These are phyloP conservation scores for Buphagus erythrorhynchus DNA, from an alignment of 2,797 vertebrate species.

Conservation along the genomic window DNA sequence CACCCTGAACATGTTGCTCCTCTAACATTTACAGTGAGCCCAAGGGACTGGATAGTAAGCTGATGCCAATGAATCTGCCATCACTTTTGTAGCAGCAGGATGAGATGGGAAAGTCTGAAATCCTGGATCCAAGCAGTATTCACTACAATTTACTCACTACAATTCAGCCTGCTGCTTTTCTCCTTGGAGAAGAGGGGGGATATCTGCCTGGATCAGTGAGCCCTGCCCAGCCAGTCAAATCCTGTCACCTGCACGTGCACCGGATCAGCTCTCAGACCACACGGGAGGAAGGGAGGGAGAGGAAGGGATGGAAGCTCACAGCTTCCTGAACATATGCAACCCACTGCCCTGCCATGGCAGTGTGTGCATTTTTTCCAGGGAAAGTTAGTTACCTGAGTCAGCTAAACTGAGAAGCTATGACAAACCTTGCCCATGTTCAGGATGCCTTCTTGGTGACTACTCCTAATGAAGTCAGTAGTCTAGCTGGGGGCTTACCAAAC, in stretches of 20 bases:
- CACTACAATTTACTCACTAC: not conserved
- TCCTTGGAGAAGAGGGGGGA: not conserved
- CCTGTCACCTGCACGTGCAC: not conserved
- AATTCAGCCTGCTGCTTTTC: not conserved
- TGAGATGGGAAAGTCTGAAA: not conserved
- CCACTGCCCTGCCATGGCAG: not conserved
- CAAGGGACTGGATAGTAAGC: not conserved
- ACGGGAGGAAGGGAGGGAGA: slow-evolving; percentile 50
- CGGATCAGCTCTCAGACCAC: not conserved
- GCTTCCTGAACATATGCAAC: not conserved
- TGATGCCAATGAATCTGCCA: not conserved
- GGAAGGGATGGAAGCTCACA: slow-evolving; percentile 49
- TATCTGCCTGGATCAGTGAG: not conserved
- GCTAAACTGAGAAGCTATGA: not conserved
- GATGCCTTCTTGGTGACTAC: not conserved
- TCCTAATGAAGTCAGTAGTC: not conserved
- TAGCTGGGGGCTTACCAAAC: not conserved
- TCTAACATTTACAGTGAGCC: not conserved
- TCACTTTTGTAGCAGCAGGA: not conserved
- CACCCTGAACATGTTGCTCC: not conserved
- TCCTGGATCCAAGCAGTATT: not conserved
- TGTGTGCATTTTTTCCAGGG: not conserved
- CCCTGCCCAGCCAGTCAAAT: not conserved
- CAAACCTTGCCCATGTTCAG: not conserved
- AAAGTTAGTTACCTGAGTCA: not conserved